Evolutionary conservation across 2,113 vertebrate genomes (phyloP).

Genomic region (Pteropus alecto): DNA sequence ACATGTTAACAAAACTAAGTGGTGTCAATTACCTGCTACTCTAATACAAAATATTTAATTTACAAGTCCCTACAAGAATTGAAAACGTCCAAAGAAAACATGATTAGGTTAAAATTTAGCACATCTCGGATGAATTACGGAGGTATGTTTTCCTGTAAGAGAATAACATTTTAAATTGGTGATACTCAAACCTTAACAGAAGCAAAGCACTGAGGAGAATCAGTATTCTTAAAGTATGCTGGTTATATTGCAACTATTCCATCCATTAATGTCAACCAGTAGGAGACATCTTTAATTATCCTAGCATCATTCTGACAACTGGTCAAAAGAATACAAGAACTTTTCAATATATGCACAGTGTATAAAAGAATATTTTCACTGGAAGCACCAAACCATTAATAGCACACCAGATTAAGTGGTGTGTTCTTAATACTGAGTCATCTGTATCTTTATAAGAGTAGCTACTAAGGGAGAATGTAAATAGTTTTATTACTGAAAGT

Average conservation of each 20-base stretch:
- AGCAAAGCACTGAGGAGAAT: neutral
- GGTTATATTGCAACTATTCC: neutral
- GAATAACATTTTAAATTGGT: neutral
- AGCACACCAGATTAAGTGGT: neutral
- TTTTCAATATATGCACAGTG: slow-evolving; percentile 28
- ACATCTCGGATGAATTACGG: neutral
- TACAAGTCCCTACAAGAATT: slow-evolving; percentile 21
- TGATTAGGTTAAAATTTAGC: slow-evolving; percentile 39
- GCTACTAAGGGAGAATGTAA: neutral
- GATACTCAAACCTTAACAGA: slow-evolving; percentile 37
- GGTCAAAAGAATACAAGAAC: slow-evolving; percentile 53
- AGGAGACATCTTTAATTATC: slow-evolving; percentile 50
- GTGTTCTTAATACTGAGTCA: slow-evolving; percentile 24
- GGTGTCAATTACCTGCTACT: slow-evolving; percentile 47
- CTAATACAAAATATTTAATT: slow-evolving; percentile 31
- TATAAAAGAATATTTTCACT: slow-evolving; percentile 55
- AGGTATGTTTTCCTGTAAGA: neutral
- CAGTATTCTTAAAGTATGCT: slow-evolving; percentile 4
- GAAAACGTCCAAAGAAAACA: slow-evolving; percentile 22
- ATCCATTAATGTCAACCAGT: slow-evolving; percentile 4
- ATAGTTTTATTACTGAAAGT: slow-evolving; percentile 12
- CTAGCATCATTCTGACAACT: slow-evolving; percentile 58
- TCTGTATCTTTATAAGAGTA: neutral
- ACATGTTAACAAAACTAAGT: slow-evolving; percentile 47
- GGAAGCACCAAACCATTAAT: slow-evolving; percentile 2